Percentiles rank a stretch among this genome's conserved stretches.
These are phyloP conservation scores for Eurytoma californica DNA, from an alignment of 2,888 invertebrate species.

Conservation along the genomic window DNA sequence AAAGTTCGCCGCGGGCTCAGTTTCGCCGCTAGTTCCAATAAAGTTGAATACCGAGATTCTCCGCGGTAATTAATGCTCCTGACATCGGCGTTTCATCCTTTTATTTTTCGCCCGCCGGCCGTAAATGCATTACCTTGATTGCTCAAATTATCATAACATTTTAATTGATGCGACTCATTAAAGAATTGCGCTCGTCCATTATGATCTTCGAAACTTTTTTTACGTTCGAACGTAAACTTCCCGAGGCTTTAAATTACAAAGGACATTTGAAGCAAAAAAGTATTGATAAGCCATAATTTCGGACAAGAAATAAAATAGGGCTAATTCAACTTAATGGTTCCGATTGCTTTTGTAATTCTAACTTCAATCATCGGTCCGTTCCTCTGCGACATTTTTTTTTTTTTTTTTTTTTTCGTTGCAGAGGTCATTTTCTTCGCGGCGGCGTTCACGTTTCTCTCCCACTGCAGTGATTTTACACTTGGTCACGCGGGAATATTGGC, in stretches of 20 bases:
- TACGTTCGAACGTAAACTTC: not conserved
- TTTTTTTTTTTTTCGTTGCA: not conserved
- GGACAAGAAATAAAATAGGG: not conserved
- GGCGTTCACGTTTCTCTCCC: not conserved
- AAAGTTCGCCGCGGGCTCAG: slow-evolving; percentile 2
- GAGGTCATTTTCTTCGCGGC: not conserved
- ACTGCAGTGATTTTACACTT: slow-evolving; percentile 5
- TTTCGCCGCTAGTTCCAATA: slow-evolving; percentile 13
- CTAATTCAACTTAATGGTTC: not conserved
- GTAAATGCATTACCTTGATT: slow-evolving; percentile 27
- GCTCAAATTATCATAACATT: slow-evolving; percentile 1
- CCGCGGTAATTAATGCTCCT: not conserved
- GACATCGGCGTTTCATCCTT: not conserved
- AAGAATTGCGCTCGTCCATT: not conserved
- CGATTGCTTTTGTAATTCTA: not conserved
- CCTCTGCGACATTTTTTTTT: not conserved
- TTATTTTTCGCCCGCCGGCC: not conserved
- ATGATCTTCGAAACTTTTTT: not conserved
- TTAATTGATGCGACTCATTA: slow-evolving; percentile 15
- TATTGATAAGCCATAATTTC: no score
- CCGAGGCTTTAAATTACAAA: no score
- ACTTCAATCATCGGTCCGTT: not conserved
- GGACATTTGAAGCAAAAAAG: not conserved
- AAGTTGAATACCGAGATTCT: slow-evolving; percentile 4
- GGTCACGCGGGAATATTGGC: not conserved